Evolutionary conservation across 1,140 invertebrate species (phyloP).

Genomic region (Drosophila quadrilineata): DNA sequence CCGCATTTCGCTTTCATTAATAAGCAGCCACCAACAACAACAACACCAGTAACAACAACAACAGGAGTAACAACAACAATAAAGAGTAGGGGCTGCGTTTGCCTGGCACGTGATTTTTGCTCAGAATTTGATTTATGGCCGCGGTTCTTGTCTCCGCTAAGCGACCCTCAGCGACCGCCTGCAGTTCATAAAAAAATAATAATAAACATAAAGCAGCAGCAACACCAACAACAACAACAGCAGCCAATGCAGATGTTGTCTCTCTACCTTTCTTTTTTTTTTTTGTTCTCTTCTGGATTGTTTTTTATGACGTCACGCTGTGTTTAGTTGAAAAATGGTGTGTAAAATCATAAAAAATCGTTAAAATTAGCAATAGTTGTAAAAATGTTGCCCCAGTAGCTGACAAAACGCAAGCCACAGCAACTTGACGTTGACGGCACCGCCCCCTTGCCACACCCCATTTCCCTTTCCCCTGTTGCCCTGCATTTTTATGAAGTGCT

Average conservation of each 20-base stretch:
- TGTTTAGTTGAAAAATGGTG: slow-evolving; percentile 75
- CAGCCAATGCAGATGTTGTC: slow-evolving; percentile 25
- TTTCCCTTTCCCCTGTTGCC: too few relatives aligned
- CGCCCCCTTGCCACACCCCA: too few relatives aligned
- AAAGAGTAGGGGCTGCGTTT: slow-evolving; percentile 27
- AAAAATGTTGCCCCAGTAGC: slow-evolving; percentile 12
- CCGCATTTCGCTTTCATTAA: slow-evolving; percentile 76
- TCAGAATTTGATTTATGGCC: slow-evolving; percentile 69
- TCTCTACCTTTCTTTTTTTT: slow-evolving; percentile 28
- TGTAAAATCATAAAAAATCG: slow-evolving; percentile 71
- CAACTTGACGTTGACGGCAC: too few relatives aligned
- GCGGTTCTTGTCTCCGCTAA: slow-evolving; percentile 53
- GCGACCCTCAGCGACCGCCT: slow-evolving; percentile 1
- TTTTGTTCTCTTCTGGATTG: slow-evolving; percentile 16
- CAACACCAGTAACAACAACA: slow-evolving; percentile 7
- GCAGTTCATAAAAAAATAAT: slow-evolving; percentile 27
- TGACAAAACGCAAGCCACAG: too few relatives aligned
- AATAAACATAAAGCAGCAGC: not conserved
- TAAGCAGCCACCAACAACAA: slow-evolving; percentile 55
- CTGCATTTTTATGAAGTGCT: not conserved
- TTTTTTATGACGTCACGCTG: slow-evolving; percentile 50
- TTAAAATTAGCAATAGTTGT: slow-evolving; percentile 52
- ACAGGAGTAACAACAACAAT: slow-evolving; percentile 1
- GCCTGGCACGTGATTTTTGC: slow-evolving; percentile 67
- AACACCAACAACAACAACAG: too few relatives aligned